Evolutionary conservation across 2,797 vertebrate genomes (phyloP).

Genomic region (Columba guinea): DNA sequence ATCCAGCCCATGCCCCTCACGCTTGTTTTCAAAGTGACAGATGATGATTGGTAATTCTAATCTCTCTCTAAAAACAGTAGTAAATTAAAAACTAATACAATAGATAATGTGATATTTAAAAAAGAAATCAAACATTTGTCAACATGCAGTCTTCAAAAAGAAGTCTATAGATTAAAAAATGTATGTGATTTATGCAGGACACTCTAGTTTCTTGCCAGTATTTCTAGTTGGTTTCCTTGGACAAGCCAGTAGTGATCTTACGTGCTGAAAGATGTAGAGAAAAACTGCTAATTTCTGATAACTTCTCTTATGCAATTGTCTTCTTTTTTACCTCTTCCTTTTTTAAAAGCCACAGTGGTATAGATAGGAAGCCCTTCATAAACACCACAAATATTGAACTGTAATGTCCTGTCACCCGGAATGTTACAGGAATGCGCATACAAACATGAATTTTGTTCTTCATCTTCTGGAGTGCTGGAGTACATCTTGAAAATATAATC

Average conservation of each 20-base stretch:
- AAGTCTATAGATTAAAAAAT: not conserved
- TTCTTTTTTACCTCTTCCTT: not conserved
- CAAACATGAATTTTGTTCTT: not conserved
- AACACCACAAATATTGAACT: not conserved
- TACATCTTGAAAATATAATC: not conserved
- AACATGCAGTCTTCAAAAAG: not conserved
- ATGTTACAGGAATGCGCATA: fast-evolving
- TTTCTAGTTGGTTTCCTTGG: not conserved
- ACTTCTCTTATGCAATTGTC: not conserved
- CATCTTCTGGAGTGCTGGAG: not conserved
- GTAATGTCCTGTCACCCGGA: fast-evolving
- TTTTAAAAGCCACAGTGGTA: not conserved
- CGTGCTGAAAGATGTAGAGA: not conserved
- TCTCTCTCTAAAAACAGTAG: not conserved
- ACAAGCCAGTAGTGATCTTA: not conserved
- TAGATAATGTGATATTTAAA: not conserved
- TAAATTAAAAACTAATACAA: not conserved
- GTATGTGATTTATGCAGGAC: not conserved
- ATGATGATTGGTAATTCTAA: not conserved
- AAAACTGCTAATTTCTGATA: not conserved
- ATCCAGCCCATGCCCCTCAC: not conserved
- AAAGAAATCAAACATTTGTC: not conserved
- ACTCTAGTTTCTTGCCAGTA: not conserved
- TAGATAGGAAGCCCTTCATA: not conserved
- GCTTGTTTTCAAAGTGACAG: not conserved